phyloP scores from a whole-genome alignment of 2,113 vertebrate genomes.

The Anolis sagrei region DNA sequence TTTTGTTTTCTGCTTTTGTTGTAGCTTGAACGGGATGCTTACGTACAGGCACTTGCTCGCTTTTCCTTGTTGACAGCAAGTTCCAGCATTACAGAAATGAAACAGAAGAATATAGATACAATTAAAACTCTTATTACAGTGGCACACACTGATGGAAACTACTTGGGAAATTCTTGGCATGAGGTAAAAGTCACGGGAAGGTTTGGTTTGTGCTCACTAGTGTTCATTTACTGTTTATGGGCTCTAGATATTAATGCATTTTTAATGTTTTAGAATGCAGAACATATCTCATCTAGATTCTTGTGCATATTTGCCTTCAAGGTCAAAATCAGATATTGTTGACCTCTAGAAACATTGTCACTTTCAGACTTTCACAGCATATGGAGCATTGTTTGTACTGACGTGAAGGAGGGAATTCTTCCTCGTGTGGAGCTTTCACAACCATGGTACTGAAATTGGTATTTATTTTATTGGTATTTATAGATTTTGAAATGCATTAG shows the following conservation, averaged over 20 bases:
- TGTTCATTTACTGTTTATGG: not conserved
- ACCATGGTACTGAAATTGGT: not conserved
- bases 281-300: not conserved
- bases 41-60: conserved; percentile 93
- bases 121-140: conserved; percentile 98
- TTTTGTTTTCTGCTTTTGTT: conserved; percentile 14
- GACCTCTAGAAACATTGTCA: no score
- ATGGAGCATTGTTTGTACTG: not conserved
- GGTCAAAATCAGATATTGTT: not conserved
- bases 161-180: conserved; percentile 97
- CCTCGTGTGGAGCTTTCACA: not conserved
- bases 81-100: conserved; percentile 99
- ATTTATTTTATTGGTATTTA: conserved; percentile 39
- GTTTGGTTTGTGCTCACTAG: not conserved
- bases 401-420: not conserved
- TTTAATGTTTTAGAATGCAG: not conserved
- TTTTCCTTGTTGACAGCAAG: conserved; percentile 96
- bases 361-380: no score
- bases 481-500: conserved; percentile 97
- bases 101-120: conserved; percentile 98
- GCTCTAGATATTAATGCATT: conserved; percentile 7
- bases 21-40: conserved; percentile 94
- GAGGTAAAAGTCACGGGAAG: conserved; percentile 78
- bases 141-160: conserved; percentile 97
- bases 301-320: not conserved